phyloP scores from a whole-genome alignment of 2,113 vertebrate species.

The Triplophysa siluroides region DNA sequence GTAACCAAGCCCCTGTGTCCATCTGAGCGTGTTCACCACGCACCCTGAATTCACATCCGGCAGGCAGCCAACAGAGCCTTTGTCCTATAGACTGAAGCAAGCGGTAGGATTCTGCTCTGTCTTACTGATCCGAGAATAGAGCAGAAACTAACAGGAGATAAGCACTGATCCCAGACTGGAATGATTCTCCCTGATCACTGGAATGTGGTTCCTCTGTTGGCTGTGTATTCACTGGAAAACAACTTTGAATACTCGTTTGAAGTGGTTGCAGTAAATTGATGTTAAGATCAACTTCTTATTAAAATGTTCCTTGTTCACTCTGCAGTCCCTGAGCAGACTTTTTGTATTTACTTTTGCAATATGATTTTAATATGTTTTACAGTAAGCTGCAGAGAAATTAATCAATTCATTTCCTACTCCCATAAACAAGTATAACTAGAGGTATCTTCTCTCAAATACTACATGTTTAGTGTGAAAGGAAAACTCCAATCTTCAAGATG shows the following conservation, averaged over 20 bases:
- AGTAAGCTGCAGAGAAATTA: too few species aligned
- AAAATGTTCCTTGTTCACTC: too few species aligned
- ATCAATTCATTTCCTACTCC: too few species aligned
- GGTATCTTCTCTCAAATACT: too few species aligned
- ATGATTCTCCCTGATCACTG: slow-evolving; percentile 39
- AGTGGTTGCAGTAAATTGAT: too few species aligned
- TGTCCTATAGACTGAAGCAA: slow-evolving; percentile 42
- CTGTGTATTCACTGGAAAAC: slow-evolving; percentile 2
- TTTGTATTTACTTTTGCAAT: not conserved
- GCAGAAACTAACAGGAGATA: slow-evolving; percentile 31
- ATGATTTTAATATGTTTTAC: not conserved
- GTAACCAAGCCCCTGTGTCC: slow-evolving; percentile 49
- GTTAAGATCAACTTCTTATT: too few species aligned
- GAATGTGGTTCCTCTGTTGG: slow-evolving; percentile 33
- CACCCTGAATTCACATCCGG: slow-evolving; percentile 42
- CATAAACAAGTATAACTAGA: too few species aligned
- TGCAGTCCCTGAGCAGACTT: not conserved
- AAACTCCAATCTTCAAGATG: too few species aligned
- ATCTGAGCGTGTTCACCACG: slow-evolving; percentile 35
- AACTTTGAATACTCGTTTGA: not conserved
- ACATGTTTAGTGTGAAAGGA: too few species aligned
- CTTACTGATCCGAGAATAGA: slow-evolving; percentile 33
- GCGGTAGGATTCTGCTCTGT: slow-evolving; percentile 41
- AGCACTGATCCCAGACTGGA: slow-evolving; percentile 44
- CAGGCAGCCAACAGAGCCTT: slow-evolving; percentile 40